Conservation (phyloP, 2,888 invertebrate genomes). For the Tiliacea citrago region DNA sequence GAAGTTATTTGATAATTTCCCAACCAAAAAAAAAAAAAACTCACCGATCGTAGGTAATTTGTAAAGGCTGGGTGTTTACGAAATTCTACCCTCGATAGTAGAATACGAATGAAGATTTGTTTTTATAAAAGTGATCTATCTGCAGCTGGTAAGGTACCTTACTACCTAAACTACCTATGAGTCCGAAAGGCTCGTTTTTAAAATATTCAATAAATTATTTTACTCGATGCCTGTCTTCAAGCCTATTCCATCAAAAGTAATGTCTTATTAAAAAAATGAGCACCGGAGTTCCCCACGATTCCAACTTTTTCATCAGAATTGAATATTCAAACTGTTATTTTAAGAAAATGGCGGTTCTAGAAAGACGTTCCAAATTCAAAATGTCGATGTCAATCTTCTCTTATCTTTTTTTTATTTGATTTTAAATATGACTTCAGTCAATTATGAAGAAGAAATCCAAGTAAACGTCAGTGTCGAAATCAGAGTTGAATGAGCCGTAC, state of each 20-base stretch:
- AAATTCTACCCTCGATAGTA: background rate
- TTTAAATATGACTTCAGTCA: slow-evolving; percentile 69
- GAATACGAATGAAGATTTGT: background rate
- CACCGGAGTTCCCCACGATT: slow-evolving; percentile 3
- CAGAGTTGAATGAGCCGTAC: slow-evolving; percentile 83
- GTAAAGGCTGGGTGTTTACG: background rate
- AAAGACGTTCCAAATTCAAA: slow-evolving; percentile 44
- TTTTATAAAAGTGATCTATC: background rate
- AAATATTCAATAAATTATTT: slow-evolving; percentile 22
- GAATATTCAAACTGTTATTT: slow-evolving; percentile 48
- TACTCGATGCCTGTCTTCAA: slow-evolving; percentile 18
- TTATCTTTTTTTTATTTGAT: slow-evolving; percentile 49
- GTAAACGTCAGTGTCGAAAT: slow-evolving; percentile 76
- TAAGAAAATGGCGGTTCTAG: slow-evolving; percentile 38
- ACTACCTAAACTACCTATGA: background rate
- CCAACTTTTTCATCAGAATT: slow-evolving; percentile 33
- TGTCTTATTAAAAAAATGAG: slow-evolving; percentile 33
- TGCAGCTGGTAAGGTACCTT: background rate
- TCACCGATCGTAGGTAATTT: too few species aligned
- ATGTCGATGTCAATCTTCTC: slow-evolving; percentile 45
- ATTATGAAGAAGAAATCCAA: slow-evolving; percentile 72
- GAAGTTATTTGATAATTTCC: too few species aligned
- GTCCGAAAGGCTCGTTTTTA: background rate
- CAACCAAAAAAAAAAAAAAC: too few species aligned
- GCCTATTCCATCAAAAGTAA: slow-evolving; percentile 26